These are phyloP conservation scores for Ochropleura plecta DNA, from an alignment of 2,888 invertebrate species.

Conservation along the genomic window DNA sequence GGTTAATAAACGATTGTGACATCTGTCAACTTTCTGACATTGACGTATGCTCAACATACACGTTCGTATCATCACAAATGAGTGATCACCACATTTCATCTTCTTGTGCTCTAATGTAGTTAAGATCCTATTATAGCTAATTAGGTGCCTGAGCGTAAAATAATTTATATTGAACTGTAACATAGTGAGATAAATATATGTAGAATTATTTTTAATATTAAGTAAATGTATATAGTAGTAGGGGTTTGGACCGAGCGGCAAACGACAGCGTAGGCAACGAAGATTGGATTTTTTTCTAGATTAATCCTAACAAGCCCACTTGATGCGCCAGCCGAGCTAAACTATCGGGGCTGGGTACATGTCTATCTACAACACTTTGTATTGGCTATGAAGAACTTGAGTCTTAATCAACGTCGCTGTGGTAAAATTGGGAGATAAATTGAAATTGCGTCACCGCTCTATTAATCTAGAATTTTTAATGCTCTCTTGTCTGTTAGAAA, in stretches of 20 bases:
- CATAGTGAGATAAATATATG: slow-evolving; percentile 75
- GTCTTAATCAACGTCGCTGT: slow-evolving; percentile 2
- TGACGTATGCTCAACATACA: slow-evolving; percentile 32
- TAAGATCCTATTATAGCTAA: slow-evolving; percentile 67
- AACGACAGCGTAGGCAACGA: slow-evolving; percentile 23
- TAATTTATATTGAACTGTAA: slow-evolving; percentile 72
- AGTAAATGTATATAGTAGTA: slow-evolving; percentile 50
- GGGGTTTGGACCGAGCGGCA: slow-evolving; percentile 47
- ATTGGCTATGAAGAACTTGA: slow-evolving; percentile 13
- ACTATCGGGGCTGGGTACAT: slow-evolving; percentile 30
- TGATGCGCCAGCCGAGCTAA: slow-evolving; percentile 30
- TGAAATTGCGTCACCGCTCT: slow-evolving; percentile 9
- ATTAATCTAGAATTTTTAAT: slow-evolving; percentile 8
- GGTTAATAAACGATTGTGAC: slow-evolving; percentile 22
- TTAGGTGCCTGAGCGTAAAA: slow-evolving; percentile 80
- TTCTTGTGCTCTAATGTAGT: slow-evolving; percentile 63
- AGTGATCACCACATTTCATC: slow-evolving; percentile 55
- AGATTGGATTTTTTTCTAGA: slow-evolving; percentile 44
- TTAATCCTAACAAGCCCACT: slow-evolving; percentile 52
- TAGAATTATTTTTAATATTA: slow-evolving; percentile 74
- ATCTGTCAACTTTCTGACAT: slow-evolving; percentile 26
- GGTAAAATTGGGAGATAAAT: slow-evolving; percentile 13
- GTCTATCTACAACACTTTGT: slow-evolving; percentile 7
- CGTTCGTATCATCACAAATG: slow-evolving; percentile 58
- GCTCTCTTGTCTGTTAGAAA: background rate